Evolutionary conservation across 2,888 invertebrate genomes (phyloP), one percentile per base, ranked within the genome.

Genomic region (Diadegma fenestrale): DNA sequence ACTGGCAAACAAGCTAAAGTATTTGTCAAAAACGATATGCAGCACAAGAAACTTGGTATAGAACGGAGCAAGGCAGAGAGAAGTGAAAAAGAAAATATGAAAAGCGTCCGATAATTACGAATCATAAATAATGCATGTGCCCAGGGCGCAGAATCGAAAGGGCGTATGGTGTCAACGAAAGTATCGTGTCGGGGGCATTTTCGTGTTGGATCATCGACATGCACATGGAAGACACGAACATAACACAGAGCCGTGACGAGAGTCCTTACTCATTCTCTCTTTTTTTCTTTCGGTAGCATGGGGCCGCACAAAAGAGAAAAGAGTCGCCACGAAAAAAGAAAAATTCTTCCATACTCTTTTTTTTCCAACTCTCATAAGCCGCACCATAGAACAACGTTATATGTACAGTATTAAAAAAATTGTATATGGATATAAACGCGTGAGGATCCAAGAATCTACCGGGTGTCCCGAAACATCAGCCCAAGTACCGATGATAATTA

Each of bases 241-340:
- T 81, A 81, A 80, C 79, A 51, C 73, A 75, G 33, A 33, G 43
- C 64, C 77, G 68, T 80, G 80, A 73, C 73, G 78, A 83, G 72
- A 73, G 48, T 63, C 17, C 43, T 30, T 33, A 12, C 33, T 71
- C 68, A 45, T 45, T 61, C 33, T 43, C 45, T 33, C 58, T 45
- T 80, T 69, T 75, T 58, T 68, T 43, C 54, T 43, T 63, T 58
- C 80, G 43, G 37, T 71, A 61, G 78, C 84, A 87, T 83, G 73
- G 79, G 64, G 82, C 75, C 86, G 80, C 85, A 87, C 85, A 87
- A 88, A 89, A 83, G 87, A 88, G 86, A 86, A 84, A 83, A 85
- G 86, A 80, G 83, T 82, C 82, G 87, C 87, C 81, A 78, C 41
- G 66, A 66, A 51, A 61, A 71, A 81, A 82, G 81, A 85, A 85